Evolutionary conservation across 2,797 vertebrate species (phyloP).

Genomic region (Megaceryle alcyon): DNA sequence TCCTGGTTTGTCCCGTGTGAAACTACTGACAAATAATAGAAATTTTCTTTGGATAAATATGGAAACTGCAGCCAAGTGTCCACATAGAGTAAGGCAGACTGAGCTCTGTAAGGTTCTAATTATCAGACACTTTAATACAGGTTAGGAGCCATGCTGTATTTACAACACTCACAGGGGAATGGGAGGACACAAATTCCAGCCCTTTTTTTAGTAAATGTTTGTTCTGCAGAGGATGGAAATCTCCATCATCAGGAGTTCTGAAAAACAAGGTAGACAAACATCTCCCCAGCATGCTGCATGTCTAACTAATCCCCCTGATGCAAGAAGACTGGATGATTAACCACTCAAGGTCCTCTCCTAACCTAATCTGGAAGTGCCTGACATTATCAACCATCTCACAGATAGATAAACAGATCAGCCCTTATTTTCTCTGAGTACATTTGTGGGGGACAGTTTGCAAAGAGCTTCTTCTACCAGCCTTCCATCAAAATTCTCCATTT

Average conservation of each 20-base stretch:
- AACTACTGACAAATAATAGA: neutral
- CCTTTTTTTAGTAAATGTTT: neutral
- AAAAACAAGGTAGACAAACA: conserved; percentile 45
- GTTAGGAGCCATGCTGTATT: neutral
- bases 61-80: neutral
- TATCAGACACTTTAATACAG: neutral
- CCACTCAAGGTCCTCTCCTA: conserved; percentile 38
- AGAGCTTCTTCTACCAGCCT: neutral
- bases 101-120: neutral
- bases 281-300: neutral
- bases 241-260: neutral
- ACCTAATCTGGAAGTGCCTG: neutral
- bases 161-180: neutral
- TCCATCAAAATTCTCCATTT: neutral
- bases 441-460: neutral
- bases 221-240: neutral
- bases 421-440: neutral
- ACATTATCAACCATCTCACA: neutral
- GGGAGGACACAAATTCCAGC: neutral
- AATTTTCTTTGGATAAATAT: neutral
- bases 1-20: neutral
- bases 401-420: neutral
- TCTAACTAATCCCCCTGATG: conserved; percentile 1
- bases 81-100: neutral
- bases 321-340: neutral